Conservation (phyloP, 2,888 invertebrate genomes). For the Neoaliturus tenellus region DNA sequence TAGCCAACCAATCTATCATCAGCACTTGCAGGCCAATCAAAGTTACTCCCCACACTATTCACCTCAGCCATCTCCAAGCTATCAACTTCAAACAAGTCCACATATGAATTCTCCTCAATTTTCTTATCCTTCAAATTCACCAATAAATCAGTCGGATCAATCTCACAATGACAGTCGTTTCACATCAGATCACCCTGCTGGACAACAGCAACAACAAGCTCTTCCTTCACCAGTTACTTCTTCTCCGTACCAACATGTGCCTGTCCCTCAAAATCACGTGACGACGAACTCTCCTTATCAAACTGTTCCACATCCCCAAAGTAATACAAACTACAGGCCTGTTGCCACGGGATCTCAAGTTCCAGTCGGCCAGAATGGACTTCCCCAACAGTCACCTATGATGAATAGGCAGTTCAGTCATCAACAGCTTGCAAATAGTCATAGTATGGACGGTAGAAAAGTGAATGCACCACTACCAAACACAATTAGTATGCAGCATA, state of each 20-base stretch:
- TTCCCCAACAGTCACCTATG: slow-evolving; percentile 55
- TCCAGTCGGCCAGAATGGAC: not conserved
- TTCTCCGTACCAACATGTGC: slow-evolving; percentile 46
- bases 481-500: slow-evolving; percentile 2
- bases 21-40: slow-evolving; percentile 55
- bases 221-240: not conserved
- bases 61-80: slow-evolving; percentile 9
- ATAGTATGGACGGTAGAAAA: slow-evolving; percentile 49
- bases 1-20: slow-evolving; percentile 26
- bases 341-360: not conserved
- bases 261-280: slow-evolving; percentile 69
- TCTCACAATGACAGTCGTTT: slow-evolving; percentile 42
- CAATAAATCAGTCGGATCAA: not conserved
- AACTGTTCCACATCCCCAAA: slow-evolving; percentile 71
- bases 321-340: slow-evolving; percentile 1
- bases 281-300: slow-evolving; percentile 74
- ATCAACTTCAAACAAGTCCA: slow-evolving; percentile 50
- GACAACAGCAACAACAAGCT: slow-evolving; percentile 51
- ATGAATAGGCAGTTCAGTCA: slow-evolving; percentile 45
- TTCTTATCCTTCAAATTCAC: slow-evolving; percentile 37
- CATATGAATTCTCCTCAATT: slow-evolving; percentile 34
- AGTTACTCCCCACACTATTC: slow-evolving; percentile 50
- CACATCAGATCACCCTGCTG: slow-evolving; percentile 1
- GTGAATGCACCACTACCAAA: slow-evolving; percentile 11
- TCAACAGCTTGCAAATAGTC: slow-evolving; percentile 37